Conservation (phyloP, 2,113 vertebrate genomes). For the Sisor rabdophorus region DNA sequence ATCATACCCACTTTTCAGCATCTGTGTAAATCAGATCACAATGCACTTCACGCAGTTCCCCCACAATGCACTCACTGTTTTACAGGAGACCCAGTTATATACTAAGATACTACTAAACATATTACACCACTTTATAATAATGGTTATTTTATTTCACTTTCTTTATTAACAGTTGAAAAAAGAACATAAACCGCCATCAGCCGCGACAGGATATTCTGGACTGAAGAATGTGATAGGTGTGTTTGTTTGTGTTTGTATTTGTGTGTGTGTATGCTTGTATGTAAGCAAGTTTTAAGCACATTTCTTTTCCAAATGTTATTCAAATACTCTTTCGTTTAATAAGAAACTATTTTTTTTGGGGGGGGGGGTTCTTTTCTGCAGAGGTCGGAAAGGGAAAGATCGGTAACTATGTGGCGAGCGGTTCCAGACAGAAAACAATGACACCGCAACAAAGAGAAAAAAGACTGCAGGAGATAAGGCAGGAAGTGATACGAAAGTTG, state of each 20-base stretch:
- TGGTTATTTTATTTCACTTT: background rate
- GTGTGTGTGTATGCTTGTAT: too few species aligned
- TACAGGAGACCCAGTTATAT: too few species aligned
- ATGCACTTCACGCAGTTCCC: too few species aligned
- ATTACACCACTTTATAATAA: background rate
- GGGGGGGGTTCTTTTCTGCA: background rate
- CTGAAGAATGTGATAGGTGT: background rate
- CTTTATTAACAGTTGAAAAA: background rate
- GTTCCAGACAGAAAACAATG: background rate
- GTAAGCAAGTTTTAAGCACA: background rate
- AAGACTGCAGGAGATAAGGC: background rate
- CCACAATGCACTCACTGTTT: too few species aligned
- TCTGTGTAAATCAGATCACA: too few species aligned
- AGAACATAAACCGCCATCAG: too few species aligned
- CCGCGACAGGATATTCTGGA: background rate
- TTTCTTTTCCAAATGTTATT: background rate
- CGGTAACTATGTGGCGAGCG: background rate
- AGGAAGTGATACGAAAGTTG: background rate
- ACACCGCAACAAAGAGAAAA: background rate
- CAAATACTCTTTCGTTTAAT: background rate
- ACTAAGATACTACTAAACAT: background rate
- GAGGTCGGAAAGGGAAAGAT: background rate
- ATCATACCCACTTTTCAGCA: too few species aligned
- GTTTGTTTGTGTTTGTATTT: too few species aligned
- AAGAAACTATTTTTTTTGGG: background rate